Conservation (phyloP, 2,113 vertebrate genomes). For the Syngnathus floridae region DNA sequence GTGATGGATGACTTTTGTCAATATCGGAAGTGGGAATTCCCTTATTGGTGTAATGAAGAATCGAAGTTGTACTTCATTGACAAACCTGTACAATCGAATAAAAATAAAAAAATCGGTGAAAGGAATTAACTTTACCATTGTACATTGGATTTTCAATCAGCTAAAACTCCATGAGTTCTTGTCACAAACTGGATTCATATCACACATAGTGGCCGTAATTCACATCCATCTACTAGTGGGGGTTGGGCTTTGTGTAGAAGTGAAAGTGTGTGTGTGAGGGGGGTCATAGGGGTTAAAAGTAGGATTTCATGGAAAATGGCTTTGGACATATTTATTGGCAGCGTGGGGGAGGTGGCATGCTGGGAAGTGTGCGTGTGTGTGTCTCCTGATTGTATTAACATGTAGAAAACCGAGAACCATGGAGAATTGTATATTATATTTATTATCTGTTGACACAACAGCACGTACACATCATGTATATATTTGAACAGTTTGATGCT, state of each 20-base stretch:
- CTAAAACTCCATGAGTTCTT: constrained; percentile 11
- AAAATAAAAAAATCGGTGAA: neutral
- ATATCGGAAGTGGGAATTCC: constrained; percentile 28
- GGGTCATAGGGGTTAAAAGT: constrained; percentile 46
- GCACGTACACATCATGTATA: neutral
- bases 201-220: constrained; percentile 31
- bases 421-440: neutral
- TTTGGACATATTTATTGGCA: constrained; percentile 34
- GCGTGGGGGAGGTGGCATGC: constrained; percentile 40
- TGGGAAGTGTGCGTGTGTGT: constrained; percentile 1
- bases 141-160: constrained; percentile 6
- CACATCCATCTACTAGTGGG: constrained; percentile 33
- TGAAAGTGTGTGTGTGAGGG: neutral
- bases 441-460: neutral
- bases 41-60: constrained; percentile 36
- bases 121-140: neutral
- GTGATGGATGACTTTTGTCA: constrained; percentile 39
- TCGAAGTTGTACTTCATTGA: neutral
- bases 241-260: constrained; percentile 34
- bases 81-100: neutral
- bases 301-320: constrained; percentile 54
- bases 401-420: constrained; percentile 1
- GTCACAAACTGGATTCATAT: constrained; percentile 20
- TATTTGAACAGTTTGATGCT: neutral
- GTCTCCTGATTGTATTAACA: constrained; percentile 22